These are phyloP conservation scores for Leucozona laternaria DNA, from an alignment of 2,888 invertebrate species.

Conservation along the genomic window DNA sequence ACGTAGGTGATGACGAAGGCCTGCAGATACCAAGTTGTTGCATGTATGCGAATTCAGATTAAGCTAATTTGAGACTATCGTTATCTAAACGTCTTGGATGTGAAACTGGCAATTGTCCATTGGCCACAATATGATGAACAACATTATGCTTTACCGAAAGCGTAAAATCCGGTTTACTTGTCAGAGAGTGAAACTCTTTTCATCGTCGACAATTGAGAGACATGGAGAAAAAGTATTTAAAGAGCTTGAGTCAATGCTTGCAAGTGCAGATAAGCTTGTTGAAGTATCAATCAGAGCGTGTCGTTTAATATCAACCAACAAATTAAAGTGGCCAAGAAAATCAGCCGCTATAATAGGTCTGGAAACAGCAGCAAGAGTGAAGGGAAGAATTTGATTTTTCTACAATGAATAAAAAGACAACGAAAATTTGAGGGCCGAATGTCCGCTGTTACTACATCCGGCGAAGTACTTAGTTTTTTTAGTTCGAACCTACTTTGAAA, in stretches of 20 bases:
- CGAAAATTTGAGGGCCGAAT: not conserved
- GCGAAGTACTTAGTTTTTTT: conserved; percentile 6
- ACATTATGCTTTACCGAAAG: not conserved
- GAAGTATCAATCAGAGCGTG: not conserved
- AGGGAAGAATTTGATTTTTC: not conserved
- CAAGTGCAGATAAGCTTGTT: not conserved
- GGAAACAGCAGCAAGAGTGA: not conserved
- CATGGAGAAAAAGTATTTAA: not conserved
- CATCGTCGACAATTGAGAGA: not conserved
- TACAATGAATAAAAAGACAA: no score
- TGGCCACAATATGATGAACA: not conserved
- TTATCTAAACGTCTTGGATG: not conserved
- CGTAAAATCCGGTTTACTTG: not conserved
- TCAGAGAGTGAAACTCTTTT: not conserved
- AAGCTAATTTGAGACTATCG: not conserved
- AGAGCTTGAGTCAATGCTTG: not conserved
- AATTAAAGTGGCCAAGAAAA: conserved; percentile 6
- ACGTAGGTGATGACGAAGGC: no score
- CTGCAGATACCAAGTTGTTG: no score
- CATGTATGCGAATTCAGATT: no score
- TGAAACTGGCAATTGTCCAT: not conserved
- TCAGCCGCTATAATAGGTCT: not conserved
- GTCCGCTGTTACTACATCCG: conserved; percentile 3
- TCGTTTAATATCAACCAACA: not conserved
- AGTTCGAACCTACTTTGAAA: not conserved